These are phyloP conservation scores for Lysandra bellargus DNA, from an alignment of 2,888 invertebrate species.

Conservation along the genomic window DNA sequence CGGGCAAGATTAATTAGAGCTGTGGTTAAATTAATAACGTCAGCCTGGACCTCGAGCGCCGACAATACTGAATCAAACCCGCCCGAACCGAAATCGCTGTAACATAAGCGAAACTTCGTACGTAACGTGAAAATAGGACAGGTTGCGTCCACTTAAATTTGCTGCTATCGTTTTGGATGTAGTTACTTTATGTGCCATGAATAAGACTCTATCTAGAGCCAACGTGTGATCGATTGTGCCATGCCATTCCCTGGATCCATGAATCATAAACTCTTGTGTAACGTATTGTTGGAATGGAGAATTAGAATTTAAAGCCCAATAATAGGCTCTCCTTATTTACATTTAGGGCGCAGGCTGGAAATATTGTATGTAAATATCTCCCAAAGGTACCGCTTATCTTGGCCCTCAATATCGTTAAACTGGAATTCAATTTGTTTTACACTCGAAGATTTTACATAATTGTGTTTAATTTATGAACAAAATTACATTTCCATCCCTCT, in stretches of 20 bases:
- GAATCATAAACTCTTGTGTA: background rate
- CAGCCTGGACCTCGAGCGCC: conserved; percentile 47
- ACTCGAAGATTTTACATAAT: conserved; percentile 11
- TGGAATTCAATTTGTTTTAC: conserved; percentile 27
- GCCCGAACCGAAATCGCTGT: background rate
- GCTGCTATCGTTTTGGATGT: background rate
- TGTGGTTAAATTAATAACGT: conserved; percentile 74
- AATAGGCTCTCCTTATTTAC: background rate
- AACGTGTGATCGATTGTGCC: background rate
- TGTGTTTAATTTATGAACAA: conserved; percentile 20
- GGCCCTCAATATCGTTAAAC: conserved; percentile 20
- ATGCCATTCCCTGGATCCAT: background rate
- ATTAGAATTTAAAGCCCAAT: background rate
- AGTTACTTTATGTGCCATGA: background rate
- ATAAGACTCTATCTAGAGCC: background rate
- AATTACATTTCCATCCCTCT: conserved; percentile 4
- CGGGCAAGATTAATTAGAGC: conserved; percentile 76
- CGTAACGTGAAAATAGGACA: background rate
- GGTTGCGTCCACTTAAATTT: background rate
- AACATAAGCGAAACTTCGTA: background rate
- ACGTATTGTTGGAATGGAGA: background rate
- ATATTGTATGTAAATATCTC: conserved; percentile 22
- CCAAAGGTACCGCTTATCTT: conserved; percentile 19
- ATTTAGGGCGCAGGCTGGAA: conserved; percentile 1
- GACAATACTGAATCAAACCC: conserved; percentile 37